phyloP scores from a whole-genome alignment of 2,888 invertebrate genomes.

The Dolomedes plantarius region DNA sequence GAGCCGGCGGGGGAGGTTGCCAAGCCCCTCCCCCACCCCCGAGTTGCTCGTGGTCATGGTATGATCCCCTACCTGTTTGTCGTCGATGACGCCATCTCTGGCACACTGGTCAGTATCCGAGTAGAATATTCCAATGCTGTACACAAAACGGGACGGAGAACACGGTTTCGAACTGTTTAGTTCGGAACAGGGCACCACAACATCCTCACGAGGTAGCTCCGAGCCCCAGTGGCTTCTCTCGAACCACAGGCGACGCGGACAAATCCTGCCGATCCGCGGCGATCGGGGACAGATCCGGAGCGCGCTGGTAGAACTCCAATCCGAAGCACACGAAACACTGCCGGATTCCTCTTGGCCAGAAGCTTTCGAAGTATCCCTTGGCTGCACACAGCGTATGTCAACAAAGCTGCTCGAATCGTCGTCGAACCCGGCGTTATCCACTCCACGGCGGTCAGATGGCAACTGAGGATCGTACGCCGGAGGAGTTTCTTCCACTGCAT shows the following conservation, averaged over 20 bases:
- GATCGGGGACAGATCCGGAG: conserved; percentile 25
- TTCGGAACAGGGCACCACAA: neutral
- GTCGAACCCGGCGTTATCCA: conserved; percentile 43
- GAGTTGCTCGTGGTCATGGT: neutral
- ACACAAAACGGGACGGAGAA: conserved; percentile 22
- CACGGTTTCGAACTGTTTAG: neutral
- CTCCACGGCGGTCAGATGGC: conserved; percentile 28
- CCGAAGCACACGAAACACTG: neutral
- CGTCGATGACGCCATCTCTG: neutral
- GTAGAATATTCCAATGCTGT: conserved; percentile 72
- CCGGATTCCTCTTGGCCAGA: neutral
- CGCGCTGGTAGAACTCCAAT: conserved; percentile 8
- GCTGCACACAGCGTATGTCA: conserved; percentile 16
- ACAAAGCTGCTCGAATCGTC: neutral
- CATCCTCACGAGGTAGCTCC: conserved; percentile 15
- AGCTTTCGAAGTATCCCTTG: neutral
- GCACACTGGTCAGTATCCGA: conserved; percentile 68
- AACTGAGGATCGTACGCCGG: conserved; percentile 32
- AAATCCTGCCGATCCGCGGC: conserved; percentile 2
- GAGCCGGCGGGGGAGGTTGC: conserved; percentile 26
- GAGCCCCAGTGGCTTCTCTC: conserved; percentile 51
- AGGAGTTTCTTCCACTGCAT: neutral
- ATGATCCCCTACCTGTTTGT: conserved; percentile 45
- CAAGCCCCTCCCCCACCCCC: conserved; percentile 17
- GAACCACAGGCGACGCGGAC: conserved; percentile 52